These are phyloP conservation scores for Eupithecia tripunctaria DNA, from an alignment of 2,888 invertebrate species.

Conservation along the genomic window DNA sequence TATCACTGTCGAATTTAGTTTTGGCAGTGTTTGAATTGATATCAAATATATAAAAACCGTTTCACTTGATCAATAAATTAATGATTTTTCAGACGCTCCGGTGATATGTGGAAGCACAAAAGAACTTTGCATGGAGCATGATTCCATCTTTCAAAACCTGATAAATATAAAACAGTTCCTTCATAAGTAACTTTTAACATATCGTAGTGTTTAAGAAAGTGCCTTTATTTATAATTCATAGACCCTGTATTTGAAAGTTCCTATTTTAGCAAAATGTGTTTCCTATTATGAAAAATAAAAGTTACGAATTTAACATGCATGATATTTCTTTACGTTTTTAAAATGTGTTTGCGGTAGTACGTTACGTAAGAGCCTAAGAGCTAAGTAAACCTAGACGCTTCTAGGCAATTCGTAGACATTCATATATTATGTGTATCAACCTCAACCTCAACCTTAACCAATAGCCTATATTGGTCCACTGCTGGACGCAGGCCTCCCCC, in stretches of 20 bases:
- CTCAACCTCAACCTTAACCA: no score
- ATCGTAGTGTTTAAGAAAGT: background rate
- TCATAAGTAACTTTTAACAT: background rate
- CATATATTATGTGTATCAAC: background rate
- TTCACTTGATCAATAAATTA: conserved; percentile 2
- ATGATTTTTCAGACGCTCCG: conserved; percentile 67
- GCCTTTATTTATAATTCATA: background rate
- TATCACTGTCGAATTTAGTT: no score
- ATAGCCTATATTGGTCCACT: no score
- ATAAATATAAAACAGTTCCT: background rate
- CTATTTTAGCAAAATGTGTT: background rate
- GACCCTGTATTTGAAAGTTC: background rate
- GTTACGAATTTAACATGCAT: background rate
- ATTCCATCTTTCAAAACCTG: conserved; percentile 26
- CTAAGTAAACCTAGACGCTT: background rate
- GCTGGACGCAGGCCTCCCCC: no score
- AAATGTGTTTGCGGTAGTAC: background rate
- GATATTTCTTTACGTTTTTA: background rate
- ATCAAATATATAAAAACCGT: no score
- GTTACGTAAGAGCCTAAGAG: no score
- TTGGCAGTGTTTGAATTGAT: no score
- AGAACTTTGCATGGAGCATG: conserved; percentile 75
- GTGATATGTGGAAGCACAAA: conserved; percentile 82
- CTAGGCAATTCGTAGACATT: background rate
- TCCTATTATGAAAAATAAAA: background rate